Evolutionary conservation across 2,888 invertebrate genomes (phyloP).

Genomic region (Xylota segnis): DNA sequence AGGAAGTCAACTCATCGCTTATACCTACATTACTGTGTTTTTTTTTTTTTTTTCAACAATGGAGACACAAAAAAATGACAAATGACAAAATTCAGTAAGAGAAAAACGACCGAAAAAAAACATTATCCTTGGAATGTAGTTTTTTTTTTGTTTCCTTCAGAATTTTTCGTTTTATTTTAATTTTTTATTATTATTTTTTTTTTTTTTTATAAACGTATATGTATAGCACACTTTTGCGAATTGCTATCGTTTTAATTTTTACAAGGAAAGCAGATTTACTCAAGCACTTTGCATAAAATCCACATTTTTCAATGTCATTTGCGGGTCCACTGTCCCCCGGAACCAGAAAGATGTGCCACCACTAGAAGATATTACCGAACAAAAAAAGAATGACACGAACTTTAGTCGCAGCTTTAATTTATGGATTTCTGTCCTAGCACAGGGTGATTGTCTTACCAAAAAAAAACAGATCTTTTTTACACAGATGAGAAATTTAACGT

Average conservation of each 20-base stretch:
- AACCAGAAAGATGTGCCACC: constrained; percentile 56
- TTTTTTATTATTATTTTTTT: constrained; percentile 8
- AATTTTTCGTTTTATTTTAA: constrained; percentile 27
- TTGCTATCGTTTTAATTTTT: constrained; percentile 72
- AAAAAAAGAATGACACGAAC: constrained; percentile 48
- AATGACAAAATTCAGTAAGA: constrained; percentile 59
- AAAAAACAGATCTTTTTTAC: background rate
- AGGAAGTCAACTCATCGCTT: constrained; percentile 40
- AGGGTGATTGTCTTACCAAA: constrained; percentile 15
- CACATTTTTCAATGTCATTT: constrained; percentile 83
- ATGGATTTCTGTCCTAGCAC: constrained; percentile 54
- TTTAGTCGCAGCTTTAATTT: constrained; percentile 63
- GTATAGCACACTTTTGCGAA: constrained; percentile 40
- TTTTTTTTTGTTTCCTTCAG: constrained; percentile 30
- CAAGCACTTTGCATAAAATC: constrained; percentile 82
- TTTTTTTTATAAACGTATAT: too few species aligned
- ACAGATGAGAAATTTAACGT: constrained; percentile 46
- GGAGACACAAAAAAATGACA: constrained; percentile 53
- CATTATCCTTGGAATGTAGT: constrained; percentile 52
- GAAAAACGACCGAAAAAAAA: constrained; percentile 45
- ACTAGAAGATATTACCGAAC: constrained; percentile 40
- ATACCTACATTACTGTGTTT: constrained; percentile 21
- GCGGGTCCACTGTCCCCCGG: constrained; percentile 68
- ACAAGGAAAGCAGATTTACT: constrained; percentile 68
- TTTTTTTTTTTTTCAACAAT: constrained; percentile 1